Evolutionary conservation across 2,113 vertebrate genomes (phyloP).

Genomic region (Neopipo cinnamomea): DNA sequence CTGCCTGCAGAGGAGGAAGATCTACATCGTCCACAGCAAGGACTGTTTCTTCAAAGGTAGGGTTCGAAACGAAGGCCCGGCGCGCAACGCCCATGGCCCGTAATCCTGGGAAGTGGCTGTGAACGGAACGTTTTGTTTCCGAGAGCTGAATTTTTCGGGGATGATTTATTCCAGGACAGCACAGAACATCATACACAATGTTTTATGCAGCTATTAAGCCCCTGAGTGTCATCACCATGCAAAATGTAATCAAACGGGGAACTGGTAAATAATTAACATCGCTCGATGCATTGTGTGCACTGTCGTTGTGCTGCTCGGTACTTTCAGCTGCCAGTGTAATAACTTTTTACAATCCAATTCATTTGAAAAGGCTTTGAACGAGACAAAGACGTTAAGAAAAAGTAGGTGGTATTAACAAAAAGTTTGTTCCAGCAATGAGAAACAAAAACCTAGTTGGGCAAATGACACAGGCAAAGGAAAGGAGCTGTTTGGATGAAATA

Average conservation of each 20-base stretch:
- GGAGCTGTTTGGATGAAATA: not conserved
- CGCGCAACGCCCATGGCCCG: too few relatives aligned
- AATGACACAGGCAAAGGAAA: not conserved
- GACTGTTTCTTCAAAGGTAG: conserved; percentile 97
- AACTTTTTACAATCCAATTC: not conserved
- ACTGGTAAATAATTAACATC: conserved; percentile 14
- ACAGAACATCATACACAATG: not conserved
- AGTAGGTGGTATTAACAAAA: not conserved
- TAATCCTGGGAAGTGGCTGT: not conserved
- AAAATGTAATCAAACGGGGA: not conserved
- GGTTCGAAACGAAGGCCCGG: too few relatives aligned
- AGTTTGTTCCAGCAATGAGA: not conserved
- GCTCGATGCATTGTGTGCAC: not conserved
- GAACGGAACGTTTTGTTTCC: not conserved
- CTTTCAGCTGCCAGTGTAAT: not conserved
- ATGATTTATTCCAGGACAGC: not conserved
- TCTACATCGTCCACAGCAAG: conserved; percentile 86
- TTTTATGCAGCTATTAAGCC: conserved; percentile 21
- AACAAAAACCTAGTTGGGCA: not conserved
- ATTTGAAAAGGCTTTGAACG: not conserved
- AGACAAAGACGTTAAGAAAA: not conserved
- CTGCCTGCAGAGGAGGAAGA: conserved; percentile 83
- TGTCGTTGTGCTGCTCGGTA: not conserved
- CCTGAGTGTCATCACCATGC: not conserved
- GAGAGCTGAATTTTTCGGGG: not conserved